Base-by-base conservation (phyloP, 2,888 invertebrate genomes). In the Zaprionus lineosus region DNA sequence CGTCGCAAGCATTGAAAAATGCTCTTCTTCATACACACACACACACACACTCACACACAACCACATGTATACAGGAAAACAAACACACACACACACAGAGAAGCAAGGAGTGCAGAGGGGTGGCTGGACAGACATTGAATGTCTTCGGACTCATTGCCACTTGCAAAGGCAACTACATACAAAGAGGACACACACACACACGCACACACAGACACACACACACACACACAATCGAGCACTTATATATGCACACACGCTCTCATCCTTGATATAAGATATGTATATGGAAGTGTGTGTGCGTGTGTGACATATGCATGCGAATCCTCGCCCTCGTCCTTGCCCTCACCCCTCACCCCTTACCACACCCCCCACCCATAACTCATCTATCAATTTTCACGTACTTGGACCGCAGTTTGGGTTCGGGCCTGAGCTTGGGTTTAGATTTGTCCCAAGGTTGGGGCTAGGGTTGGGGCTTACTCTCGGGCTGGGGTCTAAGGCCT, bases 321-420 rank as follows among this genome's bases (percentile, higher is more conserved):
- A 68, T 72, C 76, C 74, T 68, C 81, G 70, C 60, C 65, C 64
- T 62, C 65, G 50, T 33, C 34, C 36, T 43, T 65, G 37, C 51
- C 55, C 62, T 57, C 59, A 55, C 65, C 70, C 84, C 87, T 88
- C 88, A 88, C 89, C 88, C 88, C 88, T n/a, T n/a, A n/a, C n/a
- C 36, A 43, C 66, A 37, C 51, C 55, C 62, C 58, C 59, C 56
- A 65, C 70, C 84, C 87, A 88, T 88, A 88, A 88, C 88, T 89
- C 88, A 88, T 88, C 87, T 87, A 89, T 89, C 89, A 88, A 88
- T 89, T 89, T 88, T 87, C 88, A 88, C 88, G 83, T 86, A 82
- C 86, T 82, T 82, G 74, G 86, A 71, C 74, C 84, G 46, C 84
- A 83, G 77, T 79, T 83, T 55, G 51, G 11, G 40, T 24, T 40